Evolutionary conservation across 2,888 invertebrate genomes (phyloP).

Genomic region (Synanthedon vespiformis): DNA sequence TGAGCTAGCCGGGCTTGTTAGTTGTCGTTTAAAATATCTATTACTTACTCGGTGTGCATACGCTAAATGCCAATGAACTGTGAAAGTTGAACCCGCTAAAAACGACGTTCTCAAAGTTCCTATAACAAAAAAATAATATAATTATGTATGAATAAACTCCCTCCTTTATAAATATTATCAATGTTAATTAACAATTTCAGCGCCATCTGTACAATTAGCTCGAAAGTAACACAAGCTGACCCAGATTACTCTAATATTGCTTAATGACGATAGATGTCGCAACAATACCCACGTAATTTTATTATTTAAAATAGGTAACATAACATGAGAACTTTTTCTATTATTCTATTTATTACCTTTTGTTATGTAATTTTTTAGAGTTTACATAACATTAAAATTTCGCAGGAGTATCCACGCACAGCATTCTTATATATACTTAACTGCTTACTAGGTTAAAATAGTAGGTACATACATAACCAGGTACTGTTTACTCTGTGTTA

Average conservation of each 20-base stretch:
- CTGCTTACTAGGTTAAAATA: too few relatives aligned
- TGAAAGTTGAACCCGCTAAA: slow-evolving; percentile 66
- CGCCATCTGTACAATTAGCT: background rate
- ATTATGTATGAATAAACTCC: background rate
- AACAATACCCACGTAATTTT: background rate
- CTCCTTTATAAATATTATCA: background rate
- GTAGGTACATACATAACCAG: too few relatives aligned
- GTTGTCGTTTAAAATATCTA: slow-evolving; percentile 19
- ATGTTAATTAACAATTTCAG: background rate
- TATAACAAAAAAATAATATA: background rate
- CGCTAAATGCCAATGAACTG: slow-evolving; percentile 37
- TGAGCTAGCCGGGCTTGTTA: slow-evolving; percentile 57
- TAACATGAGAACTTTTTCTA: background rate
- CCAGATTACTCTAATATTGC: background rate
- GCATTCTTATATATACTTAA: too few relatives aligned
- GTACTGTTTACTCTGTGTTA: too few relatives aligned
- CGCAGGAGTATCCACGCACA: too few relatives aligned
- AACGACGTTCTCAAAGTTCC: slow-evolving; percentile 1
- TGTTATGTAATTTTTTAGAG: background rate
- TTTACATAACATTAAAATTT: background rate
- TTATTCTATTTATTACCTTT: background rate
- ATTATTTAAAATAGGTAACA: background rate
- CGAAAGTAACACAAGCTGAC: background rate
- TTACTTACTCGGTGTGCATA: slow-evolving; percentile 78
- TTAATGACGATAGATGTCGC: background rate